A percentile compares a stretch with the other conserved stretches of the same genome.
These are phyloP conservation scores for Phenganax marumi DNA, from an alignment of 92 coral and sea anemone species.

Conservation along the genomic window DNA sequence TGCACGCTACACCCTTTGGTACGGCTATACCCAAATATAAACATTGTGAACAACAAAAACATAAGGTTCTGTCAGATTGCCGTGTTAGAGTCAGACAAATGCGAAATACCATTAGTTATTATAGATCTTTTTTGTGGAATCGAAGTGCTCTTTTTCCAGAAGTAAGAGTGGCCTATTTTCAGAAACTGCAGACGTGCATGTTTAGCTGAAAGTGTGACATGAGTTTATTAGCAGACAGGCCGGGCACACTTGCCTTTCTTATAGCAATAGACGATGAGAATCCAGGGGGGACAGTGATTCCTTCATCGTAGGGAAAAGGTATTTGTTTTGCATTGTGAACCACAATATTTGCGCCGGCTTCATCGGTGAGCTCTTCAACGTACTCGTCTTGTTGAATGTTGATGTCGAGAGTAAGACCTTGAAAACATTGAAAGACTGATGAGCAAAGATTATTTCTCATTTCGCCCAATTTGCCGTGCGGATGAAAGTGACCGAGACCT, in stretches of 20 bases:
- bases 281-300: constrained; percentile 72
- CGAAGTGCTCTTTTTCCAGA: too few relatives aligned
- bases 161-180: too few relatives aligned
- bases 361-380: constrained; percentile 52
- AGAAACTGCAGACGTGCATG: neutral
- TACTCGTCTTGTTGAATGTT: constrained; percentile 67
- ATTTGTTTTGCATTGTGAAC: constrained; percentile 59
- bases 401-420: constrained; percentile 67
- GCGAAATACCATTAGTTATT: too few relatives aligned
- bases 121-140: too few relatives aligned
- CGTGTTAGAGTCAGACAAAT: too few relatives aligned
- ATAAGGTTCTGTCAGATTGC: too few relatives aligned
- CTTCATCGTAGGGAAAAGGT: constrained; percentile 74
- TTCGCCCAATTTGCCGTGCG: too few relatives aligned
- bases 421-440: neutral
- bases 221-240: neutral
- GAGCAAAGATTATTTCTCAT: neutral
- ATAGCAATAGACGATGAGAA: constrained; percentile 62
- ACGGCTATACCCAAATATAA: too few relatives aligned
- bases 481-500: too few relatives aligned
- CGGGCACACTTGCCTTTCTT: constrained; percentile 48
- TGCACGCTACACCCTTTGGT: too few relatives aligned
- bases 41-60: too few relatives aligned
- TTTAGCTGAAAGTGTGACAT: neutral
- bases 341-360: constrained; percentile 68